These are phyloP conservation scores for Harpalus rufipes DNA, from an alignment of 2,888 invertebrate species.

Conservation along the genomic window DNA sequence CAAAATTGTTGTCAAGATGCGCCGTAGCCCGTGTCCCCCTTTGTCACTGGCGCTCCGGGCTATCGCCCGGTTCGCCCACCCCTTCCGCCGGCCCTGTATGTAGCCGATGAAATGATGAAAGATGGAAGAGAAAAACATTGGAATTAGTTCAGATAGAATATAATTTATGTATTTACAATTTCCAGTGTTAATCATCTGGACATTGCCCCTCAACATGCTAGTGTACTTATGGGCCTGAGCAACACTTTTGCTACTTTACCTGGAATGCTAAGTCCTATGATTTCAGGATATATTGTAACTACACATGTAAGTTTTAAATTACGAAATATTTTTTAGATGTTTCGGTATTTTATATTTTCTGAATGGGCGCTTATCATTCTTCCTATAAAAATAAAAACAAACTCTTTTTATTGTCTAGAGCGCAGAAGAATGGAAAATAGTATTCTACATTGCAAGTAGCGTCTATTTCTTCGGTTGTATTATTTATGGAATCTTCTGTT, in stretches of 20 bases:
- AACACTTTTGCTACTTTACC: constrained; percentile 95
- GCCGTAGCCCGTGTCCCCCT: no score
- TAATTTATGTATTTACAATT: not conserved
- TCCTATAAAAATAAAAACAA: no score
- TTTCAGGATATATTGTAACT: constrained; percentile 88
- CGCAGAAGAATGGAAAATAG: constrained; percentile 89
- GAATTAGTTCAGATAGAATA: no score
- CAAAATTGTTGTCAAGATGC: no score
- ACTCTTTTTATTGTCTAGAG: constrained; percentile 76
- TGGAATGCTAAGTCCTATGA: constrained; percentile 92
- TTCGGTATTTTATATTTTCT: no score
- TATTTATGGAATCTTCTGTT: constrained; percentile 89
- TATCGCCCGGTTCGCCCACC: no score
- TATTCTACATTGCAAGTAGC: constrained; percentile 91
- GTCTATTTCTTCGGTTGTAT: constrained; percentile 91
- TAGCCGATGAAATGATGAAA: no score
- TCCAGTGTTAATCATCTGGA: constrained; percentile 90
- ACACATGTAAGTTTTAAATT: constrained; percentile 81
- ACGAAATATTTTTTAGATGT: no score
- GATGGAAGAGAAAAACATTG: no score
- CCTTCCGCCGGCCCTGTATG: no score
- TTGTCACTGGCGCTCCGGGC: no score
- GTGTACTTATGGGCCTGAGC: constrained; percentile 94
- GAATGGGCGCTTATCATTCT: no score
- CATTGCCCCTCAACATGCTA: constrained; percentile 94